Evolutionary conservation across 2,888 invertebrate species (phyloP), one percentile per base, ranked within the genome.

Genomic region (Drosophila yooni): DNA sequence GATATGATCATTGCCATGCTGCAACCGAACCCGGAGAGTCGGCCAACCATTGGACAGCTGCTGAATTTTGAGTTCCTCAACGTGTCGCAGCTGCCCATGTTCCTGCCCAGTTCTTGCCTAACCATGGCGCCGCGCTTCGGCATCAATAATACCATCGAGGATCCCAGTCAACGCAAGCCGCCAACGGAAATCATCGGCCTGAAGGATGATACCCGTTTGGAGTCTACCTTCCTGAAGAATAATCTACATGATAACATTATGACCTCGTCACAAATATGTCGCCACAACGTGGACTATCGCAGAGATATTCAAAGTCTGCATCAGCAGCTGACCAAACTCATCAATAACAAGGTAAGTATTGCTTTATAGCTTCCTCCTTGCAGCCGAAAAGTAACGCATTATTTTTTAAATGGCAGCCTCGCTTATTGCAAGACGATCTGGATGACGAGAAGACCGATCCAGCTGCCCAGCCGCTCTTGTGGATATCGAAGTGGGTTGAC

Each of bases 401-500:
- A 11, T 25, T 13, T 4, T 67, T 31, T 7, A 3, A 33, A 25
- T 60, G 2, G 18, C 34, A 95, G 95, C 92, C 94, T 36, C 94
- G 93, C 78, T 93, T 94, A 38, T 92, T 94, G 56, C 94, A 94
- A 78, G 93, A 93, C 58, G 93, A 95, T 81, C 93, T 94, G 90
- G 94, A 95, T 89, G 99, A 98, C 93, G 99, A 99, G 91, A 96
- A 97, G 92, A 96, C 98, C 76, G 99, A 99, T 94, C 99, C 99
- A 3, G 98, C 97, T 8, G 96, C 98, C 0, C 97, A 98, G 88
- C 99, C 99, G 1, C 95, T 99, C 64, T 96, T 99, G 81, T 99
- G 99, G 99, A 96, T 99, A 74, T 97, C 98, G 89, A 99, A 99
- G 94, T 99, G 99, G 99, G 99, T 99, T 15, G 99, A 99, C 94